Evolutionary conservation across 23 tunicate genomes (phyloP).

Genomic region (Oikopleura dioica): DNA sequence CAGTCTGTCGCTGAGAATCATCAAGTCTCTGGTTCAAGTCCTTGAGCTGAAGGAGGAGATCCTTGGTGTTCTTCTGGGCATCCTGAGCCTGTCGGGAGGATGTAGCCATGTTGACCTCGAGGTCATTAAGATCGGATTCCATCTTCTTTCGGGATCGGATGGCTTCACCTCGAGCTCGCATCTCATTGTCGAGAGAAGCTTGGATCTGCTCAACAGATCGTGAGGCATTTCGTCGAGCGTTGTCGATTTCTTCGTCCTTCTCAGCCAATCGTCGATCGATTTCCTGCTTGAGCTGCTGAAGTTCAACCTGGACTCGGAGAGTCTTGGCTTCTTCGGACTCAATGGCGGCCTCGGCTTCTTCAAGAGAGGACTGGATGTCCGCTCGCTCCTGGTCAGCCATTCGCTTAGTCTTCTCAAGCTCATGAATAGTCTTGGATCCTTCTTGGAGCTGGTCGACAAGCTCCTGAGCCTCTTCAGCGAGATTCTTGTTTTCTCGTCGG

Average conservation of each 20-base stretch:
- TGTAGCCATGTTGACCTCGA: conserved; percentile 74
- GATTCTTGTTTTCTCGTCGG: conserved; percentile 16
- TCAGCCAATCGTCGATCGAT: conserved; percentile 77
- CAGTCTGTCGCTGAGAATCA: neutral
- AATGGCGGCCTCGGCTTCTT: conserved; percentile 94
- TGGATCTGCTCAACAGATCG: conserved; percentile 91
- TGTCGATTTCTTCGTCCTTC: conserved; percentile 96
- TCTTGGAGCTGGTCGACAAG: conserved; percentile 75
- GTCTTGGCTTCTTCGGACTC: conserved; percentile 92
- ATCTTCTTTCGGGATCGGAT: conserved; percentile 83
- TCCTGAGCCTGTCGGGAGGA: conserved; percentile 67
- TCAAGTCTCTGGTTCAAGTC: neutral
- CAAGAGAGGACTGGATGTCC: conserved; percentile 74
- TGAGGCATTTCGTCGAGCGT: conserved; percentile 43
- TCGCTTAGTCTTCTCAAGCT: conserved; percentile 66
- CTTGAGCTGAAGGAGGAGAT: neutral
- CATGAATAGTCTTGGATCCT: conserved; percentile 48
- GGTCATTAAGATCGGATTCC: conserved; percentile 52
- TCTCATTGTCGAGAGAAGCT: conserved; percentile 77
- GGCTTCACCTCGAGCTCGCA: conserved; percentile 90
- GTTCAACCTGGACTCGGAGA: conserved; percentile 72
- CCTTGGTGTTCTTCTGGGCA: neutral
- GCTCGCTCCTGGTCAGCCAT: conserved; percentile 82
- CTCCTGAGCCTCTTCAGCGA: conserved; percentile 66
- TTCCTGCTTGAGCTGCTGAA: conserved; percentile 91